Conservation (phyloP, 2,888 invertebrate genomes). For the Philereme vetulata region DNA sequence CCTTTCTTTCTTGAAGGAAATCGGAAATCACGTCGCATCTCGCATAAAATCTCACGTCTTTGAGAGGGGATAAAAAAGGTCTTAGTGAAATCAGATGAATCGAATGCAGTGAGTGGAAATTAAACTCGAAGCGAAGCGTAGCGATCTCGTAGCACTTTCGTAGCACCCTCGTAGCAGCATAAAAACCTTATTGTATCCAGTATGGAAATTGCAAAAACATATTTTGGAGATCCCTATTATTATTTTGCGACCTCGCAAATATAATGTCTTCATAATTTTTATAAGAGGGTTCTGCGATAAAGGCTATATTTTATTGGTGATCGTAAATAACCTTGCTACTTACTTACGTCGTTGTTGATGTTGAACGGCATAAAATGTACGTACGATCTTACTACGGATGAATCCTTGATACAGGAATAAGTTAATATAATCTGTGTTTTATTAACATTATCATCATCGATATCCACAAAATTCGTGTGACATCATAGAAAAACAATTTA, state of each 20-base stretch:
- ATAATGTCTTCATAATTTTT: constrained; percentile 14
- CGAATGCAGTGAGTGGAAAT: constrained; percentile 2
- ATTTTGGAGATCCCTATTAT: constrained; percentile 12
- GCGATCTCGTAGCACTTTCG: constrained; percentile 1
- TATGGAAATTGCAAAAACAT: constrained; percentile 10
- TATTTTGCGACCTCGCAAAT: constrained; percentile 8
- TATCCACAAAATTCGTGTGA: no score
- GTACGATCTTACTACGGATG: constrained; percentile 15
- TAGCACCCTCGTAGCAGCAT: background rate
- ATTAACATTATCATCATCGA: no score
- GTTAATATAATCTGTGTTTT: no score
- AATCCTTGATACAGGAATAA: background rate
- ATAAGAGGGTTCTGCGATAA: constrained; percentile 10
- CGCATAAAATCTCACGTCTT: background rate
- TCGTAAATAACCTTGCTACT: constrained; percentile 4
- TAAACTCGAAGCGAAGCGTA: background rate
- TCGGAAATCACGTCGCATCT: background rate
- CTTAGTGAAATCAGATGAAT: background rate
- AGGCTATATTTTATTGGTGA: constrained; percentile 7
- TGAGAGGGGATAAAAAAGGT: background rate
- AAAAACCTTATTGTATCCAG: background rate
- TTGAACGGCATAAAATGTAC: constrained; percentile 16
- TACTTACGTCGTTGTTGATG: constrained; percentile 2
- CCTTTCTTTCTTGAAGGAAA: background rate
- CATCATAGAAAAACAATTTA: no score